These are phyloP conservation scores for Uloborus diversus DNA, from an alignment of 1,140 invertebrate species.

Conservation along the genomic window DNA sequence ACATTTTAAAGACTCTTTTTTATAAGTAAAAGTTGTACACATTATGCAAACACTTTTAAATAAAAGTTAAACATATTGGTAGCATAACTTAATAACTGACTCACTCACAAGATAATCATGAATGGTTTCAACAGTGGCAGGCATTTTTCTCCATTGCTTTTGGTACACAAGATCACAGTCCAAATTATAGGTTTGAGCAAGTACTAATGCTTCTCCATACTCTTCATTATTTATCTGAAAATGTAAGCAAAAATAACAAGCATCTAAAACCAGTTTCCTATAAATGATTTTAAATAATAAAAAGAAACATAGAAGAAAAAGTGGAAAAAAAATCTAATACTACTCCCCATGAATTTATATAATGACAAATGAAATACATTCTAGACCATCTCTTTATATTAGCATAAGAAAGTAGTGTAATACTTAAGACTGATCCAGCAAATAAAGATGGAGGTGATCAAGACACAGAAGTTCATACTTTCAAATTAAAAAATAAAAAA, in stretches of 20 bases:
- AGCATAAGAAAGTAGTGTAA: no score
- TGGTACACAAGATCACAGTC: conserved; percentile 85
- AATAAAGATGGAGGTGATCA: no score
- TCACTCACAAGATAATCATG: conserved; percentile 74
- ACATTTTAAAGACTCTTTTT: background rate
- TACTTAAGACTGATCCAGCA: no score
- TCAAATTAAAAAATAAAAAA: no score
- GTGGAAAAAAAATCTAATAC: no score
- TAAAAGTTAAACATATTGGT: background rate
- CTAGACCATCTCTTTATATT: no score
- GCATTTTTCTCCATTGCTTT: conserved; percentile 79
- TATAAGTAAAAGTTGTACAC: background rate
- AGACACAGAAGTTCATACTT: no score
- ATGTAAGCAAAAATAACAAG: conserved; percentile 56
- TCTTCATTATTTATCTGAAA: conserved; percentile 78
- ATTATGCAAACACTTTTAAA: background rate
- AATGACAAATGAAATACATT: no score
- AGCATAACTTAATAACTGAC: background rate
- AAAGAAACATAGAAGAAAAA: no score
- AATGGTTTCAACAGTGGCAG: conserved; percentile 77
- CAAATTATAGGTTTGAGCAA: conserved; percentile 77
- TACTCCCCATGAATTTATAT: no score
- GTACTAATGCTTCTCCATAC: conserved; percentile 79
- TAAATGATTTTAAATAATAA: no score
- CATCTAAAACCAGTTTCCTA: no score